phyloP scores from a whole-genome alignment of 1,140 invertebrate species.

The Apis laboriosa region DNA sequence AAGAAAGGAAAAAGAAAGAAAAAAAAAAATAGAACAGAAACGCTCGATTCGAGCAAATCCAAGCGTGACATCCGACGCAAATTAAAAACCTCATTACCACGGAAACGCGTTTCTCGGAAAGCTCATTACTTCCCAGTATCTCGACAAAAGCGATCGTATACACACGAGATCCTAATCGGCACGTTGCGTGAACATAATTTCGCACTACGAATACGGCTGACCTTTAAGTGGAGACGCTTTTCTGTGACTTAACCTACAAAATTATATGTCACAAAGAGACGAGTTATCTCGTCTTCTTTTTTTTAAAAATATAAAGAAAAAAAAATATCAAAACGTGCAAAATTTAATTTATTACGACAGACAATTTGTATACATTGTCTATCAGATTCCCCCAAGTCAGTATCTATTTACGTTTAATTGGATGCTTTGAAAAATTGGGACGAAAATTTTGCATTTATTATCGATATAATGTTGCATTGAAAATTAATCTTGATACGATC shows the following conservation, averaged over 20 bases:
- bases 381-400: too few relatives aligned
- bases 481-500: too few relatives aligned
- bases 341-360: too few relatives aligned
- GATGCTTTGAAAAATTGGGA: too few relatives aligned
- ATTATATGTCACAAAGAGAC: constrained; percentile 11
- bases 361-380: too few relatives aligned
- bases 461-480: too few relatives aligned
- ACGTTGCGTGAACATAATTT: constrained; percentile 52
- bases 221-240: background rate
- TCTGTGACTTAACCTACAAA: constrained; percentile 42
- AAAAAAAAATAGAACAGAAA: background rate
- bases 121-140: background rate
- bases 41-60: background rate
- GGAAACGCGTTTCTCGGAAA: constrained; percentile 20
- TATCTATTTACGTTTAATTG: too few relatives aligned
- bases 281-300: constrained; percentile 5
- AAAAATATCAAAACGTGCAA: too few relatives aligned
- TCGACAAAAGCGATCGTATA: constrained; percentile 24
- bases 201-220: constrained; percentile 33
- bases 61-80: background rate
- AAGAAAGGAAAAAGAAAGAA: too few relatives aligned
- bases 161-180: constrained; percentile 41
- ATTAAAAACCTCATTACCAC: constrained; percentile 23
- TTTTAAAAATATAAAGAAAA: too few relatives aligned
- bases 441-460: too few relatives aligned